Conservation (phyloP, 2,888 invertebrate species). For the Drosophila neotestacea region DNA sequence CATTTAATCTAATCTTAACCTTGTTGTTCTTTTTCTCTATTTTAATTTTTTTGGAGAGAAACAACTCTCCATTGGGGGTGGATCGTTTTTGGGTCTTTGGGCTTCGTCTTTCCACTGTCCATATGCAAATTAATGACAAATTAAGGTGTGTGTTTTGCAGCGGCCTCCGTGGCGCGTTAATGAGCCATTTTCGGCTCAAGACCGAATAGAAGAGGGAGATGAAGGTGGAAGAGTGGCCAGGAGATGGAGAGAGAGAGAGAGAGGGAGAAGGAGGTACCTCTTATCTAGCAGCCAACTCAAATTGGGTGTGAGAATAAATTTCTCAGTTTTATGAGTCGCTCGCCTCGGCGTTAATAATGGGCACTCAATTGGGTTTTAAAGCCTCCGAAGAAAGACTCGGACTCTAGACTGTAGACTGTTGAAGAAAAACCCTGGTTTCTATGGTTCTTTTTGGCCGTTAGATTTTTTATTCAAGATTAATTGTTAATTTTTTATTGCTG, state of each 20-base stretch:
- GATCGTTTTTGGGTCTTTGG: conserved; percentile 18
- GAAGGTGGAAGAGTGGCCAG: background rate
- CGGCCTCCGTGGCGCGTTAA: conserved; percentile 64
- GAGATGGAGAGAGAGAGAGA: background rate
- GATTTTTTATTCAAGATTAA: conserved; percentile 76
- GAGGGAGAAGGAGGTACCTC: conserved; percentile 1
- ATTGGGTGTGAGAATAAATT: conserved; percentile 82
- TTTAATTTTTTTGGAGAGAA: background rate
- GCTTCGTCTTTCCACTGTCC: conserved; percentile 24
- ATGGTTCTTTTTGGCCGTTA: conserved; percentile 49
- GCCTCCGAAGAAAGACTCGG: conserved; percentile 28
- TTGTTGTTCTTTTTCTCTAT: conserved; percentile 24
- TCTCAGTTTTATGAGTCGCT: conserved; percentile 71
- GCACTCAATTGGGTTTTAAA: conserved; percentile 69
- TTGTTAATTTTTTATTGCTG: conserved; percentile 74
- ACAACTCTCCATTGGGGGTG: conserved; percentile 52
- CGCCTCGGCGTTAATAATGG: conserved; percentile 72
- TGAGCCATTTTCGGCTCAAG: conserved; percentile 53
- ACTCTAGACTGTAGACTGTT: background rate
- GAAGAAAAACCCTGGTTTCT: conserved; percentile 8
- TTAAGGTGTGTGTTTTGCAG: conserved; percentile 80
- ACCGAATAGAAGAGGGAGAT: background rate
- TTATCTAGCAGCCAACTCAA: conserved; percentile 67
- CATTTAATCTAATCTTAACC: conserved; percentile 71
- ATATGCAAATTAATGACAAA: conserved; percentile 80